These are phyloP conservation scores for Saccopteryx leptura DNA, from an alignment of 2,113 vertebrate species.

Conservation along the genomic window DNA sequence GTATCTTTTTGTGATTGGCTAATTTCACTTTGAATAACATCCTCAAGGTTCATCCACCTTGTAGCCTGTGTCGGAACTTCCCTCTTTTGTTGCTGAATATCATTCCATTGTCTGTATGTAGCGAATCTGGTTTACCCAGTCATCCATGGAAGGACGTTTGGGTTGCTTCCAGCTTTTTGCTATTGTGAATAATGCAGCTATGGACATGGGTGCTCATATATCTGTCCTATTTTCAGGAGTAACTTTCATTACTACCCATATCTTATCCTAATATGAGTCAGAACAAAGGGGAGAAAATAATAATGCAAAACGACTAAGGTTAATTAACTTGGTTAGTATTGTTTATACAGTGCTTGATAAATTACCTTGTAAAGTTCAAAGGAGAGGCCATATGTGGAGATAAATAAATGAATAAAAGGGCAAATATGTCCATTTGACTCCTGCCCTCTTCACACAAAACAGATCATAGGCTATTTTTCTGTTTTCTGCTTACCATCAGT, in stretches of 20 bases:
- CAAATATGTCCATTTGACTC: background rate
- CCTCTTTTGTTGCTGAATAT: background rate
- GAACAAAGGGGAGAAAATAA: background rate
- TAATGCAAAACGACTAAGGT: background rate
- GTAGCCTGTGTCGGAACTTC: background rate
- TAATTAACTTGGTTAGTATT: background rate
- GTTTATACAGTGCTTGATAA: background rate
- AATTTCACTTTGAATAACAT: background rate
- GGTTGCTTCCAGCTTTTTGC: background rate
- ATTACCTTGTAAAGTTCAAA: slow-evolving; percentile 51
- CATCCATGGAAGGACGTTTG: background rate
- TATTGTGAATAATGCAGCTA: background rate
- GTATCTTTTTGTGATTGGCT: background rate
- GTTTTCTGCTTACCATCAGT: background rate
- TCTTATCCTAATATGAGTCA: background rate
- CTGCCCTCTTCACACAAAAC: background rate
- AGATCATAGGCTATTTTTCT: background rate
- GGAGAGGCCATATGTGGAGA: background rate
- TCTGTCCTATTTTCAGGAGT: background rate
- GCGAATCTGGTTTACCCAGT: background rate
- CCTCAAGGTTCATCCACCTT: background rate
- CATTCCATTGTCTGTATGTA: accelerated
- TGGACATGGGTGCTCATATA: no score
- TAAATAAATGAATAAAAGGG: background rate
- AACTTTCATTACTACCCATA: background rate